Evolutionary conservation across 92 coral and sea anemone species (phyloP), one percentile per base, ranked within the genome.

Genomic region (Heliopora coerulea): DNA sequence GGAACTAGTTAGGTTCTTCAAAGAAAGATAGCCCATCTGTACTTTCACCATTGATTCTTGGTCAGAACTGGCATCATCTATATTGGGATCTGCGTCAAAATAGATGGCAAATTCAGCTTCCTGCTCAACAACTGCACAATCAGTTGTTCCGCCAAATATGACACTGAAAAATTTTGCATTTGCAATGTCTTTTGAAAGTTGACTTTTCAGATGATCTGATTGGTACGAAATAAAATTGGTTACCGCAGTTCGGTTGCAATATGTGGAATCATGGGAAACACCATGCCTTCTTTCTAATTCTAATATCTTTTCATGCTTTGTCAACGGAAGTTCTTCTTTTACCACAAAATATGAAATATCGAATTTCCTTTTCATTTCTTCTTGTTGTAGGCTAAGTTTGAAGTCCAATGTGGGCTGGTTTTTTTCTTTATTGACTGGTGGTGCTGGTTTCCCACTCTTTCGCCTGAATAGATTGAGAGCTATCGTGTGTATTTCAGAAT

Each of bases 171-270:
- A 83, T 72, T 83, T 83, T 37, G 86, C 65, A 35, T 76, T 19
- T 34, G 27, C 54, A 32, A 83, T 23, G 35, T 83, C 73, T 35
- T 68, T 52, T 68, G 68, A 0, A 4, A 78, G 75, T 61, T 78
- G 23, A 34, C 62, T 75, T 18, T 64, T 56, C 29, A 75, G 54
- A 25, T 82, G 69, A 18, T 57, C 77, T 34, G 86, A 58, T 60
- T 82, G 70, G 73, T 54, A 82, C 0, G 86, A 82, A 19, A 82
- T 69, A 56, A 73, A 82, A 27, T 82, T 65, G 31, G 85, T 82
- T 63, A 76, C 81, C 50, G 85, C 79, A 4, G 63, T 65, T 44
- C 80, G 56, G 81, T 82, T 82, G 56, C 60, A 62, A 58, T 82
- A 75, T 14, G 64, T 9, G 9, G 63, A 40, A 14, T 46, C 23